These are phyloP conservation scores for Lutraria rhynchaena DNA, from an alignment of 1,140 invertebrate species.

Conservation along the genomic window DNA sequence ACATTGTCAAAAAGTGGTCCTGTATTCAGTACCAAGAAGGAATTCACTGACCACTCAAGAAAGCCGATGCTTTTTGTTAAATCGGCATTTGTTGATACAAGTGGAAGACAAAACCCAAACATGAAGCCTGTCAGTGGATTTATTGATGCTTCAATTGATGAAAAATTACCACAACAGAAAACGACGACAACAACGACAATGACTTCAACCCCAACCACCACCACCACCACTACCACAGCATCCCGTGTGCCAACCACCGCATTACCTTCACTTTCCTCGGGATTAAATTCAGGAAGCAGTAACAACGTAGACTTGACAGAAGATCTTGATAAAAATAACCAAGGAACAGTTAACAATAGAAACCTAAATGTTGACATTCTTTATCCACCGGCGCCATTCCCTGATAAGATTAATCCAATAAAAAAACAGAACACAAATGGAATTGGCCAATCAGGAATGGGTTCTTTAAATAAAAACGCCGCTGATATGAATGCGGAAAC, in stretches of 20 bases:
- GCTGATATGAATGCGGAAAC: neutral
- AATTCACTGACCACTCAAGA: slow-evolving; percentile 19
- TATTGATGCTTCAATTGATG: slow-evolving; percentile 1
- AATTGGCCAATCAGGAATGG: neutral
- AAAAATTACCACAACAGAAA: neutral
- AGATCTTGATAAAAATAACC: neutral
- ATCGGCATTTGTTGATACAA: slow-evolving; percentile 18
- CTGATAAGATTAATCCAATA: neutral
- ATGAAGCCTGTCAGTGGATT: slow-evolving; percentile 1
- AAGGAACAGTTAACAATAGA: neutral
- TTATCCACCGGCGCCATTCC: slow-evolving; percentile 24
- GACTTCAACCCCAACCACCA: neutral
- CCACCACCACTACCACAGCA: neutral
- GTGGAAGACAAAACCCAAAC: slow-evolving; percentile 26
- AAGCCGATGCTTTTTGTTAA: neutral
- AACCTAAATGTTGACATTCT: slow-evolving; percentile 26
- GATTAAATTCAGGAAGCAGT: neutral
- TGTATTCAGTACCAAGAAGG: neutral
- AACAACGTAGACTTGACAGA: too few species aligned
- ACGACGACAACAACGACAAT: neutral
- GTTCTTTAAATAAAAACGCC: neutral
- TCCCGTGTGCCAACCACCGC: neutral
- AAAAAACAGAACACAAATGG: neutral
- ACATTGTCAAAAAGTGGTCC: neutral
- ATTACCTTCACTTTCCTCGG: neutral